A percentile compares a stretch with the other conserved stretches of the same genome.
Conservation (phyloP, 1,140 invertebrate genomes). For the Apis laboriosa region DNA sequence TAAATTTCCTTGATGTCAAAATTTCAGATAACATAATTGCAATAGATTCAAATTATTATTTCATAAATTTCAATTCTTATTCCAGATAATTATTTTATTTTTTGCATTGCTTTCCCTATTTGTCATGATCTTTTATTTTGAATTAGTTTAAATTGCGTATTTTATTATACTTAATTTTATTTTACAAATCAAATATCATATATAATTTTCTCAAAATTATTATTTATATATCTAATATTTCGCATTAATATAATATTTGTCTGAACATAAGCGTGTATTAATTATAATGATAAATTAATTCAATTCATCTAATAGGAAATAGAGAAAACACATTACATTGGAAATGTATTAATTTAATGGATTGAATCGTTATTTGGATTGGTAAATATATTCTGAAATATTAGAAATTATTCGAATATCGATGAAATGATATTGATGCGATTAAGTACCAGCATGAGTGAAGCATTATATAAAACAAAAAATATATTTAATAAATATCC, state of each 20-base stretch:
- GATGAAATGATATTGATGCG: conserved; percentile 31
- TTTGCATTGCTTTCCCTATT: neutral
- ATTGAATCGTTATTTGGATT: conserved; percentile 1
- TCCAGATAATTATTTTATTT: neutral
- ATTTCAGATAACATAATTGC: conserved; percentile 10
- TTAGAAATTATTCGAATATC: conserved; percentile 5
- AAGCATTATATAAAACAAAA: conserved; percentile 11
- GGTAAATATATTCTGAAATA: neutral
- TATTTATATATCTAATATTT: conserved; percentile 23
- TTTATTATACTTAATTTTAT: conserved; percentile 3
- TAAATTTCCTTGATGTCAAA: neutral
- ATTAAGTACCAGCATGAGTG: conserved; percentile 25
- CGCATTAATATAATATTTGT: conserved; percentile 1
- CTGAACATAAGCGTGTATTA: conserved; percentile 7
- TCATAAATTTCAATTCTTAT: neutral
- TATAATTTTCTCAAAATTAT: conserved; percentile 16
- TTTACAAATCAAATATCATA: conserved; percentile 3
- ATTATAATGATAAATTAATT: neutral
- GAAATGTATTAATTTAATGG: neutral
- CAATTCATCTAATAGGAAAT: conserved; percentile 6
- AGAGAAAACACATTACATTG: conserved; percentile 8
- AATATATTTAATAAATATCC: conserved; percentile 13
- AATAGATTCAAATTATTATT: neutral
- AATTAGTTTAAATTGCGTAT: neutral
- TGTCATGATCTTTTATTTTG: too few species aligned